phyloP scores from a whole-genome alignment of 2,888 invertebrate genomes.

The Scaptodrosophila latifasciaeformis region DNA sequence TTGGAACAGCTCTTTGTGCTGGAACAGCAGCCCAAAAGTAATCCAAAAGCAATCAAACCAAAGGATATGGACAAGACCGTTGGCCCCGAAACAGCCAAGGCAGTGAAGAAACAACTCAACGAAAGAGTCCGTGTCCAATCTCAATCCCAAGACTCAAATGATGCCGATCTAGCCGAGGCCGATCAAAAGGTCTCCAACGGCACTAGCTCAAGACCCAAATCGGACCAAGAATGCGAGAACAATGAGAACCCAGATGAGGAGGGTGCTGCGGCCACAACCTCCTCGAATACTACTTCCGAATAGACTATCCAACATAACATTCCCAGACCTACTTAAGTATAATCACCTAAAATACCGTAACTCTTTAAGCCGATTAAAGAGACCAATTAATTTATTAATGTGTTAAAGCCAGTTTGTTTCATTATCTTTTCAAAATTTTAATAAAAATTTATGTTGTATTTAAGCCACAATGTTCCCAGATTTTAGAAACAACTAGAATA shows the following conservation, averaged over 20 bases:
- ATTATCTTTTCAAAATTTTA: too few species aligned
- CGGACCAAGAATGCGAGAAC: conserved; percentile 63
- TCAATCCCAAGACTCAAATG: conserved; percentile 57
- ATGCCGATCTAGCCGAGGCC: conserved; percentile 87
- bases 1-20: conserved; percentile 65
- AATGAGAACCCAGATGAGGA: conserved; percentile 72
- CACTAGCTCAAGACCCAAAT: conserved; percentile 14
- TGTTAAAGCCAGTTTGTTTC: too few species aligned
- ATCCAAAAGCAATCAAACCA: conserved; percentile 15
- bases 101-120: conserved; percentile 28
- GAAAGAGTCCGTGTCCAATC: conserved; percentile 47
- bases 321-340: too few species aligned
- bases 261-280: conserved; percentile 35
- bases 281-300: too few species aligned
- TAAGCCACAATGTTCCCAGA: too few species aligned
- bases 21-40: conserved; percentile 30
- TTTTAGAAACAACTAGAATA: too few species aligned
- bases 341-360: too few species aligned
- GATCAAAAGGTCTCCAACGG: conserved; percentile 81
- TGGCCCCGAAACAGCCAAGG: neutral
- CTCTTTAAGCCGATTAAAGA: too few species aligned
- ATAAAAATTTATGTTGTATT: too few species aligned
- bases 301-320: too few species aligned
- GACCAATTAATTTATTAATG: too few species aligned
- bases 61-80: too few species aligned